These are phyloP conservation scores for Rattus rattus DNA, from an alignment of 2,113 vertebrate genomes.

Conservation along the genomic window DNA sequence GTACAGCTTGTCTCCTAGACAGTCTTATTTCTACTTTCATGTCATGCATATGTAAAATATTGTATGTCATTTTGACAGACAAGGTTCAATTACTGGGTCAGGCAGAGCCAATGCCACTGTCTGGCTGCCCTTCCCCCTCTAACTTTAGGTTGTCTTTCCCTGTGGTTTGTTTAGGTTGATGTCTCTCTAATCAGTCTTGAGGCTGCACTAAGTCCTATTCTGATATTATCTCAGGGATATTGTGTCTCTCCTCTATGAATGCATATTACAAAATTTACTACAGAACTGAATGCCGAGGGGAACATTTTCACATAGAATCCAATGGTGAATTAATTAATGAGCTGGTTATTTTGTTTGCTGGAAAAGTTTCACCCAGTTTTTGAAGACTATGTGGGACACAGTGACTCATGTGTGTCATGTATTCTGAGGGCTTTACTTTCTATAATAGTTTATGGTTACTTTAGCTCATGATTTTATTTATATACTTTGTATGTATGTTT, in stretches of 20 bases:
- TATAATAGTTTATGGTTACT: background rate
- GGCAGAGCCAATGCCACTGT: background rate
- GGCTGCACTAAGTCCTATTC: background rate
- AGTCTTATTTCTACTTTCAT: background rate
- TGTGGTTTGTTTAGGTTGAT: background rate
- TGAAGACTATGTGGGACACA: background rate
- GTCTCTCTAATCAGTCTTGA: background rate
- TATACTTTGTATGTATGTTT: background rate
- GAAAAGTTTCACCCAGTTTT: background rate
- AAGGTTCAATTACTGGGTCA: background rate
- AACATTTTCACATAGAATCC: background rate
- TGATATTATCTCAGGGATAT: background rate
- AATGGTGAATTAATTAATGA: background rate
- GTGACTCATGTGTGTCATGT: background rate
- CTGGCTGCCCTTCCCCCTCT: background rate
- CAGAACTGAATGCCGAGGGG: background rate
- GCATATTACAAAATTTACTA: constrained; percentile 33
- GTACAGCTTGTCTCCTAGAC: too few species aligned
- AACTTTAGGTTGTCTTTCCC: background rate
- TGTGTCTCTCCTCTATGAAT: background rate
- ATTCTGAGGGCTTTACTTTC: background rate
- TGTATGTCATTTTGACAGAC: background rate
- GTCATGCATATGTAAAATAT: background rate
- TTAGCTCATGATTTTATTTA: background rate
- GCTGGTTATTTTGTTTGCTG: background rate